A percentile compares a stretch with the other conserved stretches of the same genome.
These are phyloP conservation scores for Caenorhabditis wallacei DNA, from an alignment of 2,888 invertebrate genomes.

Conservation along the genomic window DNA sequence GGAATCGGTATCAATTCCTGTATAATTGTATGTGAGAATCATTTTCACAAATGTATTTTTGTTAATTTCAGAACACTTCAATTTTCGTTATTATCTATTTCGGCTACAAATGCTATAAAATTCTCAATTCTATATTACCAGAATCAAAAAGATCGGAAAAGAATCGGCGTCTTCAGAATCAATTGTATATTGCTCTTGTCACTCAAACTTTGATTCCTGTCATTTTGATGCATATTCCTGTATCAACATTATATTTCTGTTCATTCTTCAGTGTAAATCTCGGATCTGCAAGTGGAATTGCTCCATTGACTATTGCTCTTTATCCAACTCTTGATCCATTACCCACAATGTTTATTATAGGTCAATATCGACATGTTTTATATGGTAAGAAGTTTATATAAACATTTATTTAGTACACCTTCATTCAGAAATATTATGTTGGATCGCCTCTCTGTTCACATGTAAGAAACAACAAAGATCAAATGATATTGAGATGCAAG, in stretches of 20 bases:
- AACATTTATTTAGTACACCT: too few relatives aligned
- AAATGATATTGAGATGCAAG: not conserved
- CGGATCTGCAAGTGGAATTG: slow-evolving; percentile 27
- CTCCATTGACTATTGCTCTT: slow-evolving; percentile 33
- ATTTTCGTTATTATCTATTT: slow-evolving; percentile 30
- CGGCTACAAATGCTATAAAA: slow-evolving; percentile 32
- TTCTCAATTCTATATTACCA: slow-evolving; percentile 10
- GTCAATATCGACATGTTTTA: slow-evolving; percentile 10
- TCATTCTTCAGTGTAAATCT: slow-evolving; percentile 10
- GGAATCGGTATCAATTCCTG: slow-evolving; percentile 33
- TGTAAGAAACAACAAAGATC: not conserved
- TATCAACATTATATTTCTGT: slow-evolving; percentile 23
- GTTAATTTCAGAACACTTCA: slow-evolving; percentile 22
- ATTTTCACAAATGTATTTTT: not conserved
- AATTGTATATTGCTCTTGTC: slow-evolving; percentile 41
- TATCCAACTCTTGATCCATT: slow-evolving; percentile 31
- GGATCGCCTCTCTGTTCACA: not conserved
- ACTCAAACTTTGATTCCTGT: slow-evolving; percentile 52
- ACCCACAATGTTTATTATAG: slow-evolving; percentile 38
- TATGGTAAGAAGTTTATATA: not conserved
- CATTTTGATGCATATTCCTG: slow-evolving; percentile 44
- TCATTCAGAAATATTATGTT: slow-evolving; percentile 1
- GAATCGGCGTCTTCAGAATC: slow-evolving; percentile 33
- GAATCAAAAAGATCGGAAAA: not conserved
- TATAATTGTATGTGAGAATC: slow-evolving; percentile 18